A percentile compares a stretch with the other conserved stretches of the same genome.
These are phyloP conservation scores for Drosophila aff. DNA, from an alignment of 1,140 invertebrate species.

Conservation along the genomic window DNA sequence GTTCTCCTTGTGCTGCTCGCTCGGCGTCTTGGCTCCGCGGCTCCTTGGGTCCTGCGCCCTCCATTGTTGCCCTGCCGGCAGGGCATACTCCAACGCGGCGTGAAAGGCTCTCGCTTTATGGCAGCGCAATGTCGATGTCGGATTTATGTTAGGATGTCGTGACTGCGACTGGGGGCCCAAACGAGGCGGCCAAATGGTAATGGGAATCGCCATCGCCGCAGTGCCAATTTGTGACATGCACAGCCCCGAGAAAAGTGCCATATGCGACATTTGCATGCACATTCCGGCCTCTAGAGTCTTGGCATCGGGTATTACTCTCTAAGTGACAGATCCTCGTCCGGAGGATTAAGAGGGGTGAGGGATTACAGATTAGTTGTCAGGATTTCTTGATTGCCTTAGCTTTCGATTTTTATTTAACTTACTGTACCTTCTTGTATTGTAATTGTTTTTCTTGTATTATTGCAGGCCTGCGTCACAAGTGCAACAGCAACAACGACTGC, in stretches of 20 bases:
- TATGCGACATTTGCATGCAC: constrained; percentile 36
- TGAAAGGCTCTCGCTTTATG: constrained; percentile 33
- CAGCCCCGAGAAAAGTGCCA: constrained; percentile 38
- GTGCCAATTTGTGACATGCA: constrained; percentile 77
- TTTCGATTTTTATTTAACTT: neutral
- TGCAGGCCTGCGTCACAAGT: constrained; percentile 86
- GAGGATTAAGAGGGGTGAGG: no score
- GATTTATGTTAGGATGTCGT: constrained; percentile 74
- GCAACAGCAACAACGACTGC: constrained; percentile 86
- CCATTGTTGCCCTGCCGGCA: constrained; percentile 35
- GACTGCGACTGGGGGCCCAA: constrained; percentile 48
- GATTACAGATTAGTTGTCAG: neutral
- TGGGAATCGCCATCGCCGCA: constrained; percentile 51
- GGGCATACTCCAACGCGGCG: constrained; percentile 23
- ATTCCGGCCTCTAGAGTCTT: constrained; percentile 13
- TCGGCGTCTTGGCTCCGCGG: constrained; percentile 25
- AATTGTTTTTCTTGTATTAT: neutral
- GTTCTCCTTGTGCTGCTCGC: constrained; percentile 21
- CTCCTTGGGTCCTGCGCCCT: constrained; percentile 30
- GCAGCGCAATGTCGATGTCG: constrained; percentile 51
- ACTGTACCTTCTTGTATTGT: no score
- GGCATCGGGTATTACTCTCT: no score
- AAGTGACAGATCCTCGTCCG: constrained; percentile 4
- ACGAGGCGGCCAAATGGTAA: constrained; percentile 44
- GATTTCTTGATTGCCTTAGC: neutral